phyloP scores from a whole-genome alignment of 1,140 invertebrate species.

The Ceratina australensis region DNA sequence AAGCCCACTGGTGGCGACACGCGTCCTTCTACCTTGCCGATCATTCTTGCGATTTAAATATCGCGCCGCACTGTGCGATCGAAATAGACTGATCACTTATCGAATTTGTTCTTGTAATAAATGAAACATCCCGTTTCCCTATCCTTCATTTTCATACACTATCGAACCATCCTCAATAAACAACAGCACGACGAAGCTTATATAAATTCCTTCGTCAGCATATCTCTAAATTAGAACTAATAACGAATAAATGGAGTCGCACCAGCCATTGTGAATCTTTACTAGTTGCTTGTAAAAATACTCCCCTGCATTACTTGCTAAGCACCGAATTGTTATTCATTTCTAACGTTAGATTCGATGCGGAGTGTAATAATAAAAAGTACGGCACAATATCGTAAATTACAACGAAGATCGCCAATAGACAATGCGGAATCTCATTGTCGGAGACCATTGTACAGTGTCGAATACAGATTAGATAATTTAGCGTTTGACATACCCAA shows the following conservation, averaged over 20 bases:
- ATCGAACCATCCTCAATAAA: too few relatives aligned
- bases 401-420: neutral
- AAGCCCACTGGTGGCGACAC: slow-evolving; percentile 23
- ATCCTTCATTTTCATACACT: too few relatives aligned
- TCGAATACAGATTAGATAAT: neutral
- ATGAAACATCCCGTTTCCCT: too few relatives aligned
- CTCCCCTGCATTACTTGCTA: too few relatives aligned
- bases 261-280: neutral
- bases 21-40: neutral
- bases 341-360: neutral
- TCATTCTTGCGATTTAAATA: neutral
- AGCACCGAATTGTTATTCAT: neutral
- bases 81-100: neutral
- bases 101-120: neutral
- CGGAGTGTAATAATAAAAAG: neutral
- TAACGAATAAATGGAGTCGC: neutral
- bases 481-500: slow-evolving; percentile 59
- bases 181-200: too few relatives aligned
- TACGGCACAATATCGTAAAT: too few relatives aligned
- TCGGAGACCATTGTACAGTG: neutral
- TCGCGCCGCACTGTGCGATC: neutral
- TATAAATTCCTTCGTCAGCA: too few relatives aligned
- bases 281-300: neutral
- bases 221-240: too few relatives aligned
- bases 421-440: neutral